Conservation (phyloP, 2,888 invertebrate genomes). For the Calliphora vomitoria region DNA sequence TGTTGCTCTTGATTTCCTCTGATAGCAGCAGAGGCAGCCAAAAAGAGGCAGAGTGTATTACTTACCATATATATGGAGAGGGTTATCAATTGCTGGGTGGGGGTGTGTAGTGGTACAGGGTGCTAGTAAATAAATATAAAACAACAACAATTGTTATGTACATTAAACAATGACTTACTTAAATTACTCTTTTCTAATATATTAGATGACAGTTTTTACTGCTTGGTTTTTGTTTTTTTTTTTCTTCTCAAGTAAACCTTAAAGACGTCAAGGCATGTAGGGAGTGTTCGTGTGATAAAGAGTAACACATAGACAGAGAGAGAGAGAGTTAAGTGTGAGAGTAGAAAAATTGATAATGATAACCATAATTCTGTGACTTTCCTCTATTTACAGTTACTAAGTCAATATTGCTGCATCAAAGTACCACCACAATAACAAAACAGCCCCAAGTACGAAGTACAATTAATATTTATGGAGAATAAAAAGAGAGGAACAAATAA, state of each 20-base stretch:
- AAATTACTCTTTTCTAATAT: not conserved
- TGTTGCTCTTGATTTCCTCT: not conserved
- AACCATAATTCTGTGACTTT: constrained; percentile 21
- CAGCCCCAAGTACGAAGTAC: not conserved
- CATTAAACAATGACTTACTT: not conserved
- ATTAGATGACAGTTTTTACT: not conserved
- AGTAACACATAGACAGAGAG: not conserved
- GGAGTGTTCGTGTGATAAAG: not conserved
- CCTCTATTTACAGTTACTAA: constrained; percentile 43
- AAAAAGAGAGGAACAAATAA: not conserved
- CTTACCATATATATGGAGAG: not conserved
- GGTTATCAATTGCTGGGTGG: not conserved
- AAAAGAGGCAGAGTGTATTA: constrained; percentile 8
- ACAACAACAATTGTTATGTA: constrained; percentile 1
- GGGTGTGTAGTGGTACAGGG: not conserved
- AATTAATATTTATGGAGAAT: not conserved
- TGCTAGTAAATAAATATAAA: not conserved
- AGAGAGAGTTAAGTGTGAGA: not conserved
- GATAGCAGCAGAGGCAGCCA: not conserved
- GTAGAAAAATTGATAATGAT: constrained; percentile 29
- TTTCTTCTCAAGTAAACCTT: constrained; percentile 18
- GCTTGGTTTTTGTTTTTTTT: not conserved
- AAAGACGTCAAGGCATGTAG: constrained; percentile 1
- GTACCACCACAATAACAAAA: not conserved
- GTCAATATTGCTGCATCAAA: constrained; percentile 31